These are phyloP conservation scores for Borostomias antarcticus DNA, from an alignment of 2,797 vertebrate genomes.

Conservation along the genomic window DNA sequence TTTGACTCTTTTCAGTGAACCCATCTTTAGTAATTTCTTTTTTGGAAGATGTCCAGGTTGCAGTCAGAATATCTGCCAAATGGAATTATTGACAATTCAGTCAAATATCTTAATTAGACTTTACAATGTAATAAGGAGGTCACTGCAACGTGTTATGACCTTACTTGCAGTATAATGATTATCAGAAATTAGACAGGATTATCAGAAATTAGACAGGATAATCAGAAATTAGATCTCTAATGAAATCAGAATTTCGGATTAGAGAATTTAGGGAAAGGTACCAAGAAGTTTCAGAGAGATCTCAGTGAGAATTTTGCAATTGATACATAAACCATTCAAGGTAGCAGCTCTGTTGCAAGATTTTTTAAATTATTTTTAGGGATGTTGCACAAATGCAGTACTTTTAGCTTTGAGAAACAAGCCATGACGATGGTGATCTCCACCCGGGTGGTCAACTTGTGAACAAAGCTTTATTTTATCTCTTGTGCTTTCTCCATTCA, in stretches of 20 bases:
- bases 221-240: no score
- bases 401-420: background rate
- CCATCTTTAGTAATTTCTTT: conserved; percentile 44
- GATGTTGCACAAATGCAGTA: conserved; percentile 4
- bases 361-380: no score
- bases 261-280: background rate
- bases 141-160: conserved; percentile 49
- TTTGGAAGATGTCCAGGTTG: conserved; percentile 52
- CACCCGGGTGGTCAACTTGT: conserved; percentile 41
- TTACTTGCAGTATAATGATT: no score
- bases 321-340: conserved; percentile 24
- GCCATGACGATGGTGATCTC: conserved; percentile 17
- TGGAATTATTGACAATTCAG: conserved; percentile 65
- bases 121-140: conserved; percentile 34
- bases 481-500: no score
- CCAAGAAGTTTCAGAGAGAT: conserved; percentile 6
- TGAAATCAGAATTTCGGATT: background rate
- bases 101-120: conserved; percentile 26
- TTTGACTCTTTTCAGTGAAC: conserved; percentile 43
- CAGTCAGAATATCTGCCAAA: conserved; percentile 61
- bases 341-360: conserved; percentile 16
- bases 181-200: no score
- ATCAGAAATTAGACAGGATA: no score
- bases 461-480: conserved; percentile 33
- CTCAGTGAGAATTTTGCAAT: background rate